Conservation (phyloP, 2,888 invertebrate species). For the Alsophila aescularia region DNA sequence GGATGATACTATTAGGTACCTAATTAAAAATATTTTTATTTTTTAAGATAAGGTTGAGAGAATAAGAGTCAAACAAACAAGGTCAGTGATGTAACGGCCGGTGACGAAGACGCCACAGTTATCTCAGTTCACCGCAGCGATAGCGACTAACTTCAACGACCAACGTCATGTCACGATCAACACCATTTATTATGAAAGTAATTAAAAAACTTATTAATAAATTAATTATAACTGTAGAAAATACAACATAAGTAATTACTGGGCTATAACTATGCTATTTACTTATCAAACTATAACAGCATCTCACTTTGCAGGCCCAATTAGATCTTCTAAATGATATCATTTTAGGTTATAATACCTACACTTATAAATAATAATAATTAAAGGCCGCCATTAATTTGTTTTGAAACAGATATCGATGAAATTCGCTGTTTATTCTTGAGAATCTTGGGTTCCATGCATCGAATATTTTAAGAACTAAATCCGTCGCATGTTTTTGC, state of each 20-base stretch:
- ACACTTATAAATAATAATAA: neutral
- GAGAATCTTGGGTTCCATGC: neutral
- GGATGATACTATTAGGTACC: too few relatives aligned
- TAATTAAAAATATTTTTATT: neutral
- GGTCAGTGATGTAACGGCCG: conserved; percentile 75
- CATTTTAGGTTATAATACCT: neutral
- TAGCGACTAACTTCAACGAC: conserved; percentile 41
- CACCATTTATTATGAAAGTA: conserved; percentile 41
- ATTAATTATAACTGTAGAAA: conserved; percentile 36
- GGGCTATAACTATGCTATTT: neutral
- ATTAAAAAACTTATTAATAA: conserved; percentile 34
- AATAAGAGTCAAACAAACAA: conserved; percentile 75
- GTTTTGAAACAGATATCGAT: neutral
- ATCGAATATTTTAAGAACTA: conserved; percentile 14
- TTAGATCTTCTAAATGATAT: neutral
- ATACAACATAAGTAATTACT: conserved; percentile 4
- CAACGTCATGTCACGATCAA: conserved; percentile 51
- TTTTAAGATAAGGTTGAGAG: conserved; percentile 45
- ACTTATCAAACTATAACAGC: neutral
- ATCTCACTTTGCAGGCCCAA: neutral
- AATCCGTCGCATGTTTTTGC: conserved; percentile 19
- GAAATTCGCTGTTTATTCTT: neutral
- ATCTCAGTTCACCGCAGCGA: conserved; percentile 61
- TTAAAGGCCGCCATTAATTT: neutral
- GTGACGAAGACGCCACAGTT: conserved; percentile 65